phyloP scores from a whole-genome alignment of 2,113 vertebrate species.

The Pseudorectes ferrugineus region DNA sequence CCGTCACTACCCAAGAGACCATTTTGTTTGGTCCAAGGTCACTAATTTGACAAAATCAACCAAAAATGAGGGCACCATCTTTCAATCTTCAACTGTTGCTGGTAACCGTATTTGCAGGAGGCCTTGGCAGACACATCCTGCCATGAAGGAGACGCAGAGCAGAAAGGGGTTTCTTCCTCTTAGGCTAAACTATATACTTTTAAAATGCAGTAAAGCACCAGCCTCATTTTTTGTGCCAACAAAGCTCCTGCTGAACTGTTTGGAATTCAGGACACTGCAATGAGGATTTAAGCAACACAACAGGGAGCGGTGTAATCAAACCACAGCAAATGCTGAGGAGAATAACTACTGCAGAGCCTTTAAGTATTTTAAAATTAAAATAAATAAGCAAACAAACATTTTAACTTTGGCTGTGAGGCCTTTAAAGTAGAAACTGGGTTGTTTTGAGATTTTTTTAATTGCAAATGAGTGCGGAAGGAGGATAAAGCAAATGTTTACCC shows the following conservation, averaged over 20 bases:
- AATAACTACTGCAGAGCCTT: not conserved
- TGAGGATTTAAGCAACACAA: constrained; percentile 1
- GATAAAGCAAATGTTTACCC: not conserved
- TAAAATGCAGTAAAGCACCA: not conserved
- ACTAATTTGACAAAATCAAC: not conserved
- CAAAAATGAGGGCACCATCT: not conserved
- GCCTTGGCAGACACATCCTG: not conserved
- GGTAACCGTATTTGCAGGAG: not conserved
- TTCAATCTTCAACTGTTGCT: not conserved
- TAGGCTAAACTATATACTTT: not conserved
- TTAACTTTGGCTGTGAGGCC: not conserved
- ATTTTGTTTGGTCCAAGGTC: not conserved
- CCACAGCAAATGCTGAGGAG: not conserved
- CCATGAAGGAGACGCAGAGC: not conserved
- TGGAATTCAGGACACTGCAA: constrained; percentile 24
- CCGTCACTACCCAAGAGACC: not conserved
- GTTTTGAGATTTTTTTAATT: not conserved
- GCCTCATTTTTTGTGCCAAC: not conserved
- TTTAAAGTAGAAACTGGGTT: not conserved
- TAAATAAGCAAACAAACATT: not conserved
- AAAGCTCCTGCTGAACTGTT: not conserved
- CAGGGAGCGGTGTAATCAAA: not conserved
- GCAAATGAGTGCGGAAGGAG: not conserved
- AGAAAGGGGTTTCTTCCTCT: not conserved
- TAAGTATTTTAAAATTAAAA: not conserved